These are phyloP conservation scores for Morus bassanus DNA, from an alignment of 2,797 vertebrate genomes.

Conservation along the genomic window DNA sequence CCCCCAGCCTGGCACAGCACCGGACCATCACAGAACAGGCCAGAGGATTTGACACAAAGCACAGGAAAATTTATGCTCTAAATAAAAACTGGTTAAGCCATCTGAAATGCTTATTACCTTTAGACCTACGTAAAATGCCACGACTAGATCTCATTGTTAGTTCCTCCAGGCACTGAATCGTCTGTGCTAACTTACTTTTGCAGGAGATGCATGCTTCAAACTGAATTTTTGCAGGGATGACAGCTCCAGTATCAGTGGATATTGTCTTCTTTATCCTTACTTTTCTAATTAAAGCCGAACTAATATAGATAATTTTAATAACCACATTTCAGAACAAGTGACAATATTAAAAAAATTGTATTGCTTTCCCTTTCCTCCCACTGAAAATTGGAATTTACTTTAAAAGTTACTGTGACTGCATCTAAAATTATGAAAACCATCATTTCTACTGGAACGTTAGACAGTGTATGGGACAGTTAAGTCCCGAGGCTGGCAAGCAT, in stretches of 20 bases:
- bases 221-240: neutral
- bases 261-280: neutral
- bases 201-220: rapidly evolving
- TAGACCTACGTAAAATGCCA: neutral
- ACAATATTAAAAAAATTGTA: neutral
- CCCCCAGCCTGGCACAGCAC: neutral
- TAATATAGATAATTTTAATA: neutral
- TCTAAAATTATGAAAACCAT: neutral
- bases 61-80: rapidly evolving
- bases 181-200: no score
- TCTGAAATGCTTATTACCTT: neutral
- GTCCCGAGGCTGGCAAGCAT: rapidly evolving
- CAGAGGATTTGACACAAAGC: neutral
- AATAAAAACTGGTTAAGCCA: no score
- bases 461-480: neutral
- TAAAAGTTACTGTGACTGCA: neutral
- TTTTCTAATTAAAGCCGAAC: neutral
- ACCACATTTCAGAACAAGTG: neutral
- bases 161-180: rapidly evolving
- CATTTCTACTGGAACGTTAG: neutral
- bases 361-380: neutral
- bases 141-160: rapidly evolving
- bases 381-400: neutral
- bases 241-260: rapidly evolving
- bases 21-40: rapidly evolving